phyloP scores from a whole-genome alignment of 2,888 invertebrate species.

The Papilio protenor region DNA sequence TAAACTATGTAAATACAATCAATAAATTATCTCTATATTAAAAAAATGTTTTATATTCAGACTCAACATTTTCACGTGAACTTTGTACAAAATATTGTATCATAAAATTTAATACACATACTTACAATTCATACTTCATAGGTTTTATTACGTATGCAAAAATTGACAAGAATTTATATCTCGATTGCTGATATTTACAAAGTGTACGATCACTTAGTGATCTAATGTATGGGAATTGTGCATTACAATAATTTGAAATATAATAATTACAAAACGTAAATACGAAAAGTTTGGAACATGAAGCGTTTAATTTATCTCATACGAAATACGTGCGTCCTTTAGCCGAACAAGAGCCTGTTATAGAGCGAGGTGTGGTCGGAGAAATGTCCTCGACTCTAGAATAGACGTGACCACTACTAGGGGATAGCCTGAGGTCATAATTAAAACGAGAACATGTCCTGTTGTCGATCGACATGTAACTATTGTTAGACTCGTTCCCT shows the following conservation, averaged over 20 bases:
- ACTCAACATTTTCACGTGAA: constrained; percentile 74
- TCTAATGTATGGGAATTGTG: constrained; percentile 37
- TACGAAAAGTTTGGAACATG: constrained; percentile 44
- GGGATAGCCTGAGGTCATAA: constrained; percentile 82
- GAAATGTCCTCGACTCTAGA: constrained; percentile 82
- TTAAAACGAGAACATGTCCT: constrained; percentile 82
- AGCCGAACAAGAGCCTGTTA: constrained; percentile 66
- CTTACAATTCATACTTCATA: constrained; percentile 51
- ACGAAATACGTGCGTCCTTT: constrained; percentile 81
- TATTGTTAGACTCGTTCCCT: constrained; percentile 87
- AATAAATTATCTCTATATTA: constrained; percentile 60
- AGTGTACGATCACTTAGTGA: constrained; percentile 23
- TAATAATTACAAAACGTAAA: constrained; percentile 46
- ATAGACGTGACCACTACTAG: constrained; percentile 81
- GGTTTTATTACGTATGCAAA: constrained; percentile 74
- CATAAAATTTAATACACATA: constrained; percentile 61
- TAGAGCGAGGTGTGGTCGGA: constrained; percentile 73
- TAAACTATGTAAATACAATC: constrained; percentile 61
- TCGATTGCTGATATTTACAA: constrained; percentile 41
- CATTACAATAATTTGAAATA: constrained; percentile 41
- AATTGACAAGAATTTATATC: constrained; percentile 71
- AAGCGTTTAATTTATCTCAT: constrained; percentile 57
- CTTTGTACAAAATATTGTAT: constrained; percentile 77
- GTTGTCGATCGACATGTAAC: constrained; percentile 87
- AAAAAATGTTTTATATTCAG: constrained; percentile 69